These are phyloP conservation scores for Brachylomia viminalis DNA, from an alignment of 2,888 invertebrate species.

Conservation along the genomic window DNA sequence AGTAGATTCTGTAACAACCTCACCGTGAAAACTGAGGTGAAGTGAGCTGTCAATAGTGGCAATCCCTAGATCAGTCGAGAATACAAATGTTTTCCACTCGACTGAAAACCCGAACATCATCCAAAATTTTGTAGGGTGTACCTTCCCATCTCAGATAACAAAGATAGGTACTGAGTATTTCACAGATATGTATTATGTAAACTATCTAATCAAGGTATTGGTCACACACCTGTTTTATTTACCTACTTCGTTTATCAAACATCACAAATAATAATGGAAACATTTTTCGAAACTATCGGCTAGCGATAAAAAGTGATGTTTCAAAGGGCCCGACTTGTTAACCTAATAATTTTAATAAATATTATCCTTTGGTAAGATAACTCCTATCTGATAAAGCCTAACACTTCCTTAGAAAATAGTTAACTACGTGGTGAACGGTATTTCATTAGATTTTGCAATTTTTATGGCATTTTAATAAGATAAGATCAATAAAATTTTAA, in stretches of 20 bases:
- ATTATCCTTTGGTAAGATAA: constrained; percentile 24
- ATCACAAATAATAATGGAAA: constrained; percentile 32
- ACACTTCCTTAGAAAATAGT: background rate
- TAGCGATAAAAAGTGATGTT: constrained; percentile 7
- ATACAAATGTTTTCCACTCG: background rate
- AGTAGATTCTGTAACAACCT: background rate
- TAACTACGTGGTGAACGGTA: background rate
- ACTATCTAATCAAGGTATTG: constrained; percentile 18
- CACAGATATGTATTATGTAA: background rate
- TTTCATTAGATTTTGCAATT: background rate
- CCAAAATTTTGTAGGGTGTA: background rate
- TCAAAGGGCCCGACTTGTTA: constrained; percentile 48
- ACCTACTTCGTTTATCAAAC: constrained; percentile 14
- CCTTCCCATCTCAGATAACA: background rate
- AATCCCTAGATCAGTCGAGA: too few species aligned
- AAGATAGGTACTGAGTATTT: background rate
- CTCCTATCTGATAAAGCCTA: constrained; percentile 27
- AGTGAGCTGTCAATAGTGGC: background rate
- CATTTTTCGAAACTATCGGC: constrained; percentile 26
- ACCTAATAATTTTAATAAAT: constrained; percentile 38
- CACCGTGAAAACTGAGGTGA: background rate
- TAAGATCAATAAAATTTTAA: background rate
- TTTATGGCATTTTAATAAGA: background rate
- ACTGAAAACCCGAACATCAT: background rate
- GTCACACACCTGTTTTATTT: constrained; percentile 34